Base-by-base conservation (phyloP, 2,797 vertebrate genomes). In the Peromyscus nudipes region DNA sequence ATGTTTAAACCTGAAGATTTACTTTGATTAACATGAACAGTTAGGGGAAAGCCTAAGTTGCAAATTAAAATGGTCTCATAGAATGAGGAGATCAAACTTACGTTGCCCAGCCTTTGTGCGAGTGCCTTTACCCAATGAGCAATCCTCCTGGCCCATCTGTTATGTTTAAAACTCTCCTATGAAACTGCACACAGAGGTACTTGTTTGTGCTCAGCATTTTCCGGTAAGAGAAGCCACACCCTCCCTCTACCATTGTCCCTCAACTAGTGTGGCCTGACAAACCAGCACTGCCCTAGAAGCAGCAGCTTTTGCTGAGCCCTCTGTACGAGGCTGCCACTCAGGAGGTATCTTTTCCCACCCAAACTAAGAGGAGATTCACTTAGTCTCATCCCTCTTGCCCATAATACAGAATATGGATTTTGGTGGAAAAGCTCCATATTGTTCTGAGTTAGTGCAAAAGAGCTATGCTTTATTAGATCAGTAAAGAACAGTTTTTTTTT, bases 301-400 rank as follows among this genome's bases (percentile, higher is more conserved):
- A 5, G 57, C 10, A 13, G 25, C 21, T 49, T 6, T 21, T 31
- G 21, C 2, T 0, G 40, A n/a, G 27, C 25, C 0, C 5, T 31
- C 37, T 55, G 0, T 8, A 4, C 7, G 7, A 55, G 76, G 27
- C 27, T n/a, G 62, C 4, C 0, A 4, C 49, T 4, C 0, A 0
- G 37, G 7, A 46, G 55, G 4, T 1, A 1, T 43, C 40, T 37
- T 85, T 69, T 52, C n/a, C 31, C 27, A 40, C 23, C 43, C 17
- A 13, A 43, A n/a, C 43, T 4, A 21, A 21, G 37, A 67, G 57
- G 46, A 17, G 57, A 10, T 57, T 60, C 8, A 83, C 6, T 34
- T 4, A 17, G 14, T 27, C 37, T 76, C 49, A 13, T 17, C 13
- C 71, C 21, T 86, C 52, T 65, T 25, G 29, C 21, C 55, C 83